phyloP scores from a whole-genome alignment of 2,113 vertebrate genomes.

The Oreochromis aureus region DNA sequence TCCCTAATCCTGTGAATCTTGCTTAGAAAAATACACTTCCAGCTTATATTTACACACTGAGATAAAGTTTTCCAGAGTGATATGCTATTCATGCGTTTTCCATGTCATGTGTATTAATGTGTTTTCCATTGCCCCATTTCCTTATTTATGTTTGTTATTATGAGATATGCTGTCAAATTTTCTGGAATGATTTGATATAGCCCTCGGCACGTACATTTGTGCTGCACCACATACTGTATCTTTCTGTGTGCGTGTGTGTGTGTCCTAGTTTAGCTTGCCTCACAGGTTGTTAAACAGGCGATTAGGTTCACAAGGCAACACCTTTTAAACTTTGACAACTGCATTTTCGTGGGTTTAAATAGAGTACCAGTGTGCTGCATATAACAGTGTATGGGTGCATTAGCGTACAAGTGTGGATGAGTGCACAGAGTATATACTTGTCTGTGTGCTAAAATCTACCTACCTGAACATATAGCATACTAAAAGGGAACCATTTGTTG shows the following conservation, averaged over 20 bases:
- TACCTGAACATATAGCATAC: neutral
- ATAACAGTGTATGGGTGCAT: constrained; percentile 61
- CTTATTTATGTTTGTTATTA: constrained; percentile 25
- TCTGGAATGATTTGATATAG: constrained; percentile 26
- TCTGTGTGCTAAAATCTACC: neutral
- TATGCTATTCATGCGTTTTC: neutral
- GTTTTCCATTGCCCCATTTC: neutral
- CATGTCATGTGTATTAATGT: neutral
- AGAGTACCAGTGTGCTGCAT: constrained; percentile 53
- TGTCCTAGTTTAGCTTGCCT: constrained; percentile 12
- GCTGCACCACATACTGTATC: neutral
- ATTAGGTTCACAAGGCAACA: constrained; percentile 44
- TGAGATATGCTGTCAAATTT: constrained; percentile 19
- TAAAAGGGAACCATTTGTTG: neutral
- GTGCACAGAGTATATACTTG: neutral
- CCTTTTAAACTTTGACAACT: constrained; percentile 40
- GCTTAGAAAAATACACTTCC: neutral
- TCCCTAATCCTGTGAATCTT: neutral
- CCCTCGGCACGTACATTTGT: constrained; percentile 13
- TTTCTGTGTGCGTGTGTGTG: neutral
- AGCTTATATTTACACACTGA: constrained; percentile 13
- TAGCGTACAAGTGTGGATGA: neutral
- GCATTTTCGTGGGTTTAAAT: neutral
- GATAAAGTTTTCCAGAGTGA: constrained; percentile 5
- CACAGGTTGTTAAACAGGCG: constrained; percentile 28